Evolutionary conservation across 2,113 vertebrate genomes (phyloP).

Genomic region (Caretta caretta): DNA sequence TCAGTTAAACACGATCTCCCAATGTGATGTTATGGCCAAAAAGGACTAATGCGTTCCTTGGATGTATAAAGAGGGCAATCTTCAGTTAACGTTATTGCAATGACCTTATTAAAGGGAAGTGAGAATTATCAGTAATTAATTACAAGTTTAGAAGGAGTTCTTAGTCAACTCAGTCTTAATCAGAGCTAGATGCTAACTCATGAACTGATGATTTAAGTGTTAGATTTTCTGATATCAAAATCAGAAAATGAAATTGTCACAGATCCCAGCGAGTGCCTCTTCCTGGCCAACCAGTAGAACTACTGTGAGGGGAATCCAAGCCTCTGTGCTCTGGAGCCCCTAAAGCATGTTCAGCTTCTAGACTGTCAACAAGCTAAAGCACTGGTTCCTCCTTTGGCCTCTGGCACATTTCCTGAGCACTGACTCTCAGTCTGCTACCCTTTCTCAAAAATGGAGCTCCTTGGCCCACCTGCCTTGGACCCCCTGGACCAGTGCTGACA

Average conservation of each 20-base stretch:
- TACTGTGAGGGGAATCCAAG: background rate
- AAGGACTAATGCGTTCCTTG: background rate
- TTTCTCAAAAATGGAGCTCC: background rate
- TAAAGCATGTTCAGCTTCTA: background rate
- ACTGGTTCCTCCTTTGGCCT: background rate
- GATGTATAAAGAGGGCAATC: background rate
- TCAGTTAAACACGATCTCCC: background rate
- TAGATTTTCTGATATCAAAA: background rate
- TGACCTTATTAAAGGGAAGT: slow-evolving; percentile 12
- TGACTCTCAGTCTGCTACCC: background rate
- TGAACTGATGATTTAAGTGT: background rate
- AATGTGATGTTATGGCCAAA: background rate
- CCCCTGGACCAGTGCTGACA: too few species aligned
- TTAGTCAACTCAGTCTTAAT: background rate
- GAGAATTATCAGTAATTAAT: slow-evolving; percentile 24
- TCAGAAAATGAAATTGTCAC: background rate
- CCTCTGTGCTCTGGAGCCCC: background rate
- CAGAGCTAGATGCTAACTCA: slow-evolving; percentile 20
- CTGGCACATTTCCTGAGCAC: background rate
- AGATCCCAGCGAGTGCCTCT: background rate
- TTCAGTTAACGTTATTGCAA: background rate
- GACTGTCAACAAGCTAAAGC: background rate
- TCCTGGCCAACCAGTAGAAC: background rate
- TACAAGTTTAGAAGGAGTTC: background rate
- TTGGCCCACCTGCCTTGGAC: too few species aligned